phyloP scores from a whole-genome alignment of 2,113 vertebrate species.

The Erpornis zantholeuca region DNA sequence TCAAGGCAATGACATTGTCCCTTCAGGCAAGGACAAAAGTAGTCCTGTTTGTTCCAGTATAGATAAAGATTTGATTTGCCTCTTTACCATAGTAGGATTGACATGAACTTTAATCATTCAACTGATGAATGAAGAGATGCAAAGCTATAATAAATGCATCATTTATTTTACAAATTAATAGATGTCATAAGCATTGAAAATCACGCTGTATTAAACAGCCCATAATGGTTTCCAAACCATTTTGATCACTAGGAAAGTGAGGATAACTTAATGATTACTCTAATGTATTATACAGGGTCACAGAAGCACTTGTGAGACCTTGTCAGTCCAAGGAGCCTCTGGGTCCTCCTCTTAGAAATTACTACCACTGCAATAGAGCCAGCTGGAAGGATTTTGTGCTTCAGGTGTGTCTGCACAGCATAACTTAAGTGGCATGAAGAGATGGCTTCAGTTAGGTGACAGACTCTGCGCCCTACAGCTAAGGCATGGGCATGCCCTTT shows the following conservation, averaged over 20 bases:
- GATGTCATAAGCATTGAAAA: constrained; percentile 34
- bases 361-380: background rate
- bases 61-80: constrained; percentile 55
- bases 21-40: constrained; percentile 70
- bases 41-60: constrained; percentile 60
- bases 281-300: background rate
- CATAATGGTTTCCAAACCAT: background rate
- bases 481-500: background rate
- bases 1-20: constrained; percentile 53
- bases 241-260: background rate
- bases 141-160: constrained; percentile 40
- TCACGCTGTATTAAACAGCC: background rate
- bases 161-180: constrained; percentile 64
- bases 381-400: background rate
- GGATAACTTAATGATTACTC: background rate
- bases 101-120: constrained; percentile 58
- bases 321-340: background rate
- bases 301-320: background rate
- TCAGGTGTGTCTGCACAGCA: background rate
- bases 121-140: constrained; percentile 54
- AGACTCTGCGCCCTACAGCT: background rate
- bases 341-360: background rate
- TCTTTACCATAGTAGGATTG: constrained; percentile 45
- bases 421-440: background rate
- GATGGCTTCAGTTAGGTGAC: background rate